A percentile compares a stretch with the other conserved stretches of the same genome.
Evolutionary conservation across 2,113 vertebrate genomes (phyloP).

Genomic region (Galbula dea): DNA sequence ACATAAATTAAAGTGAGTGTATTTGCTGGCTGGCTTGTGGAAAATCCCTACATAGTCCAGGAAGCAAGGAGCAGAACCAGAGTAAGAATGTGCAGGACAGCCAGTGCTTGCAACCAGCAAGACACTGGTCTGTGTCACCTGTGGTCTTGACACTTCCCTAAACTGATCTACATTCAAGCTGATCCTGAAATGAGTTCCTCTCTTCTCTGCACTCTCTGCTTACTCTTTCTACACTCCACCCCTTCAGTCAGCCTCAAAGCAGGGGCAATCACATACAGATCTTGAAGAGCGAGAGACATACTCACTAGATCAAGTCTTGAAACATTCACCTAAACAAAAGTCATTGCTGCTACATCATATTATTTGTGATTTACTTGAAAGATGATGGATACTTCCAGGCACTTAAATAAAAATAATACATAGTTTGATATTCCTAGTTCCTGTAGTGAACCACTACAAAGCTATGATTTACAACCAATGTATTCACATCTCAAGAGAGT

Average conservation of each 20-base stretch:
- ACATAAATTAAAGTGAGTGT: neutral
- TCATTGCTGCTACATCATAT: neutral
- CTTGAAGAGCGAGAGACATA: neutral
- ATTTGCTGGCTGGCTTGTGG: neutral
- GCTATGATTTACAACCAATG: constrained; percentile 19
- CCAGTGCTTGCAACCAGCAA: neutral
- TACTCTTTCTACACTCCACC: neutral
- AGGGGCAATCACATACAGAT: neutral
- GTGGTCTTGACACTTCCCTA: neutral
- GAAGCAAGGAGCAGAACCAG: neutral
- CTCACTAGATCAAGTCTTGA: neutral
- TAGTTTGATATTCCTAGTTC: neutral
- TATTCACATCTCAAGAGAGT: neutral
- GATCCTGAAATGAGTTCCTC: neutral
- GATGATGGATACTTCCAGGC: neutral
- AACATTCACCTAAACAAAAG: neutral
- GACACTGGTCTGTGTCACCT: neutral
- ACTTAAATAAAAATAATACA: constrained; percentile 25
- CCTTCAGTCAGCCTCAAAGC: neutral
- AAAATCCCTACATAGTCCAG: neutral
- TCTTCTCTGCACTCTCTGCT: neutral
- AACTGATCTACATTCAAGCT: neutral
- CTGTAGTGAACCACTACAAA: neutral
- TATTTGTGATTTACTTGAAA: neutral
- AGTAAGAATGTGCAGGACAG: neutral